Conservation (phyloP, 1,140 invertebrate genomes). For the Dendrolimus kikuchii region DNA sequence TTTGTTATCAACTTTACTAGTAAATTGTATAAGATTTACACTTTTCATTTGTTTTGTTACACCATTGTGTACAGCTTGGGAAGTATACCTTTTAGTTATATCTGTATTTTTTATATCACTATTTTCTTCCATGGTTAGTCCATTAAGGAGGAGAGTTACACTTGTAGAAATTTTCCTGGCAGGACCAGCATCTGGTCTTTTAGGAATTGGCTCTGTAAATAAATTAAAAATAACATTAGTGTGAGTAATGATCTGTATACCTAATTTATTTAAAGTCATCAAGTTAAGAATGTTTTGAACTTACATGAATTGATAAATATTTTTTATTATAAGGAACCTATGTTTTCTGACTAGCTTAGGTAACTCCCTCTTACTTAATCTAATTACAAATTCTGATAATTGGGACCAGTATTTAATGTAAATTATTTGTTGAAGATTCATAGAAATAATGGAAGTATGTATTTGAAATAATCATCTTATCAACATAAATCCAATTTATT, state of each 20-base stretch:
- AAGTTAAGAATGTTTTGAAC: no score
- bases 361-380: no score
- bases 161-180: slow-evolving; percentile 70
- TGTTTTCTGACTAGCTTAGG: no score
- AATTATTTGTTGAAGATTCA: no score
- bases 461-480: no score
- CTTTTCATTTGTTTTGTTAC: slow-evolving; percentile 33
- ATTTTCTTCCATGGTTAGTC: slow-evolving; percentile 35
- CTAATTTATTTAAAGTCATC: not conserved
- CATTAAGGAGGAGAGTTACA: slow-evolving; percentile 42
- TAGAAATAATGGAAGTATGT: no score
- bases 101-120: slow-evolving; percentile 5
- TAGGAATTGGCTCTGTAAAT: slow-evolving; percentile 60
- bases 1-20: slow-evolving; percentile 2
- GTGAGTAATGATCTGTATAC: not conserved
- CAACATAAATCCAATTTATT: no score
- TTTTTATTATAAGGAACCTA: no score
- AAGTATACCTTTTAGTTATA: slow-evolving; percentile 12
- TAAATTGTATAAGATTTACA: slow-evolving; percentile 12
- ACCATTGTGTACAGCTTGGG: slow-evolving; percentile 15
- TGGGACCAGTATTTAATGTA: no score
- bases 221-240: slow-evolving; percentile 7
- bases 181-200: slow-evolving; percentile 73
- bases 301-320: no score
- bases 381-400: no score